Conservation (phyloP, 2,888 invertebrate species). For the Hemaris fuciformis region DNA sequence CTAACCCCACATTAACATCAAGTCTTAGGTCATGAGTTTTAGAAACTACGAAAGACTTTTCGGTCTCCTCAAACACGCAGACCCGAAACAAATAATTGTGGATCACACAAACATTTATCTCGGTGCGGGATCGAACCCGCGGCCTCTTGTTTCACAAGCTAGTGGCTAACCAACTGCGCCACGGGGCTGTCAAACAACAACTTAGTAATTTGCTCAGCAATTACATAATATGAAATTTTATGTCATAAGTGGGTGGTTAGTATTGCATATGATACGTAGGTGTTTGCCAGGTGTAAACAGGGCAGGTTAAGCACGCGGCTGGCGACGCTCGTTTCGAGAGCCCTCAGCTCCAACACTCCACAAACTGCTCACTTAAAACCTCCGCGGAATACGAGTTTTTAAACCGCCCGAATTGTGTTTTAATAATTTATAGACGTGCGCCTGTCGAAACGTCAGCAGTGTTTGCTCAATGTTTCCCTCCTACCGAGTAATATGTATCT, state of each 20-base stretch:
- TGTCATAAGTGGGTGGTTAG: slow-evolving; percentile 22
- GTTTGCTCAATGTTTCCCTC: slow-evolving; percentile 41
- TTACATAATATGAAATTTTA: neutral
- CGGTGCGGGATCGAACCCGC: too few relatives aligned
- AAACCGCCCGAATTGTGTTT: slow-evolving; percentile 51
- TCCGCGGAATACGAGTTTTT: slow-evolving; percentile 57
- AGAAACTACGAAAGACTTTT: too few relatives aligned
- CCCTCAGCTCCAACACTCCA: slow-evolving; percentile 59
- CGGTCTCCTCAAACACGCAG: too few relatives aligned
- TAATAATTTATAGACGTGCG: neutral
- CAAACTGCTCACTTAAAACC: slow-evolving; percentile 68
- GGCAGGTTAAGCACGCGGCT: slow-evolving; percentile 50
- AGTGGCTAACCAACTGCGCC: too few relatives aligned
- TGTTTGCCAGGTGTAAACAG: slow-evolving; percentile 63
- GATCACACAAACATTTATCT: too few relatives aligned
- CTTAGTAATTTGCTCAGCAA: neutral
- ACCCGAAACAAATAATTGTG: too few relatives aligned
- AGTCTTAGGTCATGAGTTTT: too few relatives aligned
- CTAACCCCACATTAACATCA: too few relatives aligned
- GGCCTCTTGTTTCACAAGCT: too few relatives aligned
- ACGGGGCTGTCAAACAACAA: too few relatives aligned
- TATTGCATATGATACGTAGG: slow-evolving; percentile 42
- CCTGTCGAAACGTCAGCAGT: slow-evolving; percentile 34
- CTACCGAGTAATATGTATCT: slow-evolving; percentile 45
- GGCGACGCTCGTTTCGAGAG: slow-evolving; percentile 58